Evolutionary conservation across 2,888 invertebrate species (phyloP).

Genomic region (Leptopilina drosophilae): DNA sequence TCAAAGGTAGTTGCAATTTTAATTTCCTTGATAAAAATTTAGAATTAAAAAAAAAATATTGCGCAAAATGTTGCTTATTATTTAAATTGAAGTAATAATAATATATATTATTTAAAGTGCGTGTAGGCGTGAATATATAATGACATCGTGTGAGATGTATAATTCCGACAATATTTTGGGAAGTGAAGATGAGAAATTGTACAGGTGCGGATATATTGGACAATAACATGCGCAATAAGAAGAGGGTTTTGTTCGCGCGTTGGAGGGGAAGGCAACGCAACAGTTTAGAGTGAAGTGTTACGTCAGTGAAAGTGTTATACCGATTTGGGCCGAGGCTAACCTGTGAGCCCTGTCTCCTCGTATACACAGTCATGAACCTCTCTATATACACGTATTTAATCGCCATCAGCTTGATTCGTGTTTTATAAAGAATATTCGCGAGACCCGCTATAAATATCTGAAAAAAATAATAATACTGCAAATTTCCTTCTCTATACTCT

Average conservation of each 20-base stretch:
- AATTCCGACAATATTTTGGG: slow-evolving; percentile 22
- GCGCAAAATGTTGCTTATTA: too few species aligned
- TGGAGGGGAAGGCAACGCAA: slow-evolving; percentile 68
- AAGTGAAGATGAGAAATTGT: slow-evolving; percentile 26
- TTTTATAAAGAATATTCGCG: slow-evolving; percentile 9
- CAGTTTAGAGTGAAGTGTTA: slow-evolving; percentile 76
- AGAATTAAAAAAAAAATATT: too few species aligned
- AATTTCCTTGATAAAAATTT: too few species aligned
- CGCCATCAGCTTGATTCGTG: slow-evolving; percentile 39
- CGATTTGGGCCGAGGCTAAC: slow-evolving; percentile 77
- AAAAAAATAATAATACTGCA: too few species aligned
- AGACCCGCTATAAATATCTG: slow-evolving; percentile 39
- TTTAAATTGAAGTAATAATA: too few species aligned
- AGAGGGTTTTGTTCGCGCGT: slow-evolving; percentile 38
- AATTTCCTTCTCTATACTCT: slow-evolving; percentile 48
- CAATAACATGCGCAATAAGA: slow-evolving; percentile 20
- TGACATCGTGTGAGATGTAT: too few species aligned
- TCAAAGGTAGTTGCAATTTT: too few species aligned
- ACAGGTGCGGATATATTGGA: slow-evolving; percentile 27
- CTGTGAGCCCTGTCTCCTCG: slow-evolving; percentile 75
- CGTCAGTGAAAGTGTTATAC: slow-evolving; percentile 77
- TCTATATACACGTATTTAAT: slow-evolving; percentile 44
- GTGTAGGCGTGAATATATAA: too few species aligned
- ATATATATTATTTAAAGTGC: too few species aligned
- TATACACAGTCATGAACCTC: slow-evolving; percentile 51